Base-by-base conservation (phyloP, 2,113 vertebrate species). In the Corythoichthys haematopterus region DNA sequence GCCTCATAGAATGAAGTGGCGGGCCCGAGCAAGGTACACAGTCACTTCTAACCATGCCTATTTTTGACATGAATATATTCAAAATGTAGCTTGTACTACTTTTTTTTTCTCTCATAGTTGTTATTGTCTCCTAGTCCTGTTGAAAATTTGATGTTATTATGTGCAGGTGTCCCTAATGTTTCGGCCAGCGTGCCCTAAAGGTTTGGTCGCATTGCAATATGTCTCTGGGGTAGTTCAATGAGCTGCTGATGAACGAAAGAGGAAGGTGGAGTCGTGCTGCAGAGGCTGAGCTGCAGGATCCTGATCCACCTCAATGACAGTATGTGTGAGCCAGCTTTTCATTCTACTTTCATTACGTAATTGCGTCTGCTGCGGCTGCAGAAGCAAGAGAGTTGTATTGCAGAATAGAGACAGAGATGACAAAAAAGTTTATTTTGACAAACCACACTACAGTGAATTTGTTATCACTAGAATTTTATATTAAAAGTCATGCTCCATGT, bases 251-350 rank as follows among this genome's bases (percentile, higher is more conserved):
- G 58, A 61, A 61, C 5, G 58, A 60, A 74, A 81, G 76, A 83
- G 72, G 80, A 81, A 74, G 77, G 80, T 70, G 68, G 79, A 84
- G 87, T 84, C 77, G 76, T 84, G 79, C 82, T 85, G 87, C 85
- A 85, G 87, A 85, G 82, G 79, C 46, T 84, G 72, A 82, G 74
- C 79, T 85, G 84, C 85, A 81, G 78, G 85, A 78, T 86, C 80
- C 76, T 78, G 77, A 83, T 80, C 74, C 65, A 76, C 70, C 77
- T 77, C 73, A 86, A 72, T 46, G 63, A 78, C 51, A 37, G 61
- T 59, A 67, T 45, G 37, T 11, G 53, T 51, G 55, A 16, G 69
- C 48, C 60, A 6, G 28, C 14, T 46, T 16, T 55, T 52, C 46
- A 16, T 73, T 73, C 9, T n/a, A 59, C 68, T 58, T n/a, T 73